These are phyloP conservation scores for Xyrauchen texanus DNA, from an alignment of 2,113 vertebrate species.

Conservation along the genomic window DNA sequence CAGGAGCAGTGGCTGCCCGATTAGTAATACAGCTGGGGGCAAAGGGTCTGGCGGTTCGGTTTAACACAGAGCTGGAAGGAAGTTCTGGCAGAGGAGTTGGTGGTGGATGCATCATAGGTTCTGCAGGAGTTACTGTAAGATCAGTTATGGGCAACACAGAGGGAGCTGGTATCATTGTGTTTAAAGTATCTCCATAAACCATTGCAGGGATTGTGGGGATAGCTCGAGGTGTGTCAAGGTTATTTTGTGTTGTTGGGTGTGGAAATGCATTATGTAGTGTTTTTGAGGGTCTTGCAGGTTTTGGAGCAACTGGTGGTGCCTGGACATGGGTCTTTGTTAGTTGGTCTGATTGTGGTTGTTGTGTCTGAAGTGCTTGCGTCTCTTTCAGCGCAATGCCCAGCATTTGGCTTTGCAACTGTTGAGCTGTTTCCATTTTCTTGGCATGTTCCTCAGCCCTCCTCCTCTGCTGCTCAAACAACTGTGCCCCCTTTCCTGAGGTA, in stretches of 20 bases:
- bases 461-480: conserved; percentile 93
- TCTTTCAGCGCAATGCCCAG: conserved; percentile 25
- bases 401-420: conserved; percentile 55
- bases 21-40: conserved; percentile 85
- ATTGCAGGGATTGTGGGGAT: not conserved
- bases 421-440: conserved; percentile 68
- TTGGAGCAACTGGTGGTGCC: conserved; percentile 63
- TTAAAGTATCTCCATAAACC: conserved; percentile 14
- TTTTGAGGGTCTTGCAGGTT: conserved; percentile 68
- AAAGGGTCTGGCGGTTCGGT: conserved; percentile 89
- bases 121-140: conserved; percentile 36
- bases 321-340: conserved; percentile 42
- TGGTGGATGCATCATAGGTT: conserved; percentile 54
- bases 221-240: not conserved
- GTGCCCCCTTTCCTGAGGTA: conserved; percentile 85
- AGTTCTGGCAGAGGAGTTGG: conserved; percentile 71
- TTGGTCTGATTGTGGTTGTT: conserved; percentile 44
- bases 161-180: not conserved
- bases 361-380: conserved; percentile 29
- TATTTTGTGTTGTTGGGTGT: not conserved
- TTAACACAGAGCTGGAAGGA: conserved; percentile 72
- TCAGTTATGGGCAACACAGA: conserved; percentile 14
- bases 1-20: conserved; percentile 80
- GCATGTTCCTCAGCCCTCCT: conserved; percentile 83
- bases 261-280: conserved; percentile 5